Evolutionary conservation across 2,888 invertebrate genomes (phyloP).

Genomic region (Lasioglossum leucozonium): DNA sequence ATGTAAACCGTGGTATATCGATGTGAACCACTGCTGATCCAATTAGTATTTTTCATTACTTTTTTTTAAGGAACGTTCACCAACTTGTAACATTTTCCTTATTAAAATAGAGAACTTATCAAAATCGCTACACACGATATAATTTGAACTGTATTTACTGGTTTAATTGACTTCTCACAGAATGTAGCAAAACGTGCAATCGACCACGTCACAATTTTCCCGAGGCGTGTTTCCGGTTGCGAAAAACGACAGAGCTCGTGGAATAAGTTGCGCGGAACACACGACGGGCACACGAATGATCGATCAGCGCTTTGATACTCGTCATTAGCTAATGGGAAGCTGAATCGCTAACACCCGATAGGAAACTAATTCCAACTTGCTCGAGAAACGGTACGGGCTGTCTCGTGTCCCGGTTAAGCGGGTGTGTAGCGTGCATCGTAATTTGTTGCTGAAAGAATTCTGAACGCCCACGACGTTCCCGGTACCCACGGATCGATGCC

Average conservation of each 20-base stretch:
- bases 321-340: conserved; percentile 43
- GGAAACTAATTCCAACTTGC: conserved; percentile 37
- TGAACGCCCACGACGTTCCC: conserved; percentile 66
- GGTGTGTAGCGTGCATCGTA: conserved; percentile 55
- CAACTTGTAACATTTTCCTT: too few species aligned
- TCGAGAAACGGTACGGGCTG: conserved; percentile 25
- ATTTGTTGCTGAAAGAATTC: conserved; percentile 58
- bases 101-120: too few species aligned
- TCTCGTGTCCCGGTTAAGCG: conserved; percentile 31
- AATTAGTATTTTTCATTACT: too few species aligned
- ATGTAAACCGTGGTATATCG: too few species aligned
- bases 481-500: conserved; percentile 60
- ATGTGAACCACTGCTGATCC: too few species aligned
- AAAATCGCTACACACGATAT: too few species aligned
- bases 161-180: neutral
- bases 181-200: neutral
- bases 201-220: neutral
- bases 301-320: conserved; percentile 4
- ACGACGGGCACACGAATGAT: neutral
- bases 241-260: neutral
- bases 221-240: too few species aligned
- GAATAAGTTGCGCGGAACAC: neutral
- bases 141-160: too few species aligned
- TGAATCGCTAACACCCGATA: conserved; percentile 29
- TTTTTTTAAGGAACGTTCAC: too few species aligned